Evolutionary conservation across 2,113 vertebrate species (phyloP).

Genomic region (Aptenodytes patagonicus): DNA sequence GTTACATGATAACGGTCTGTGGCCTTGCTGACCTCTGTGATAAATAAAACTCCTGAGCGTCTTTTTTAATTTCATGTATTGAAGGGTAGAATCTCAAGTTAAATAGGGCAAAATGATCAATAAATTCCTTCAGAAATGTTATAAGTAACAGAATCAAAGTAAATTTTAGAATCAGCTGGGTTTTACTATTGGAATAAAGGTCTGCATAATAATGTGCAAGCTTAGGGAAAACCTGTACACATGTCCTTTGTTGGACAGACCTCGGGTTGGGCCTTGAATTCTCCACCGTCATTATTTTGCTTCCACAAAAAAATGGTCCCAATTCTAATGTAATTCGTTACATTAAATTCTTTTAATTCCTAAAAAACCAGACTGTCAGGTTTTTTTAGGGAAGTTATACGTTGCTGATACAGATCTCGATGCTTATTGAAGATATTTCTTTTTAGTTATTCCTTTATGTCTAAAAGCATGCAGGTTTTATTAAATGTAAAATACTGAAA

Average conservation of each 20-base stretch:
- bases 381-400: neutral
- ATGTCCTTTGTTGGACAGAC: neutral
- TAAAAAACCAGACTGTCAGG: neutral
- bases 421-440: neutral
- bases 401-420: neutral
- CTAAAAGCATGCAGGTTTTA: constrained; percentile 19
- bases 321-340: neutral
- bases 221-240: neutral
- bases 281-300: neutral
- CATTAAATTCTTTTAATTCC: neutral
- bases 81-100: neutral
- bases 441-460: constrained; percentile 32
- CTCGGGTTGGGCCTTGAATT: neutral
- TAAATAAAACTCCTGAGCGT: neutral
- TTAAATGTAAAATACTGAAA: constrained; percentile 30
- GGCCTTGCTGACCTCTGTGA: neutral
- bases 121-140: neutral
- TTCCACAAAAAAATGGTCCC: neutral
- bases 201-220: neutral
- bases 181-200: neutral
- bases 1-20: neutral
- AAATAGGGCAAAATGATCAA: neutral
- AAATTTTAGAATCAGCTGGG: neutral
- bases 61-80: neutral
- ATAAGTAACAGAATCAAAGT: neutral